Conservation (phyloP, 2,888 invertebrate genomes). For the Hyposoter didymator region DNA sequence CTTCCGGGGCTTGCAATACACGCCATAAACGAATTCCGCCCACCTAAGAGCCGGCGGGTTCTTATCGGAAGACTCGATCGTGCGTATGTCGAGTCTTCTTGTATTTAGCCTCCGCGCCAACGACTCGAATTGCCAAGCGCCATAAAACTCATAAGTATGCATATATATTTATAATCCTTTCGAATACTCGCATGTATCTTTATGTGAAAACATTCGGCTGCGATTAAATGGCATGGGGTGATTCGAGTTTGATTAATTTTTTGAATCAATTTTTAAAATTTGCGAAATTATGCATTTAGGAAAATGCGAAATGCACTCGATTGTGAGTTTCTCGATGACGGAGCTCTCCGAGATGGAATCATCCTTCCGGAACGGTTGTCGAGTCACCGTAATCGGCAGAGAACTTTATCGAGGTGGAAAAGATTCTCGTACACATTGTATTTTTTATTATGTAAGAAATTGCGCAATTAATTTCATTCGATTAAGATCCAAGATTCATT, state of each 20-base stretch:
- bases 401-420: neutral
- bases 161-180: constrained; percentile 21
- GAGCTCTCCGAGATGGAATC: neutral
- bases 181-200: neutral
- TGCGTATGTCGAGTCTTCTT: constrained; percentile 55
- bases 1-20: constrained; percentile 68
- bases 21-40: constrained; percentile 80
- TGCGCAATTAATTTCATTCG: neutral
- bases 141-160: constrained; percentile 29
- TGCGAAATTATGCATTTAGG: neutral
- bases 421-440: neutral
- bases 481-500: neutral
- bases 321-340: neutral
- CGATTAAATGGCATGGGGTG: neutral
- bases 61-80: constrained; percentile 70
- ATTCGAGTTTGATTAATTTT: neutral
- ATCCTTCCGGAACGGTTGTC: neutral
- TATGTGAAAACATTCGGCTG: neutral
- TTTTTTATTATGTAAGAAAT: neutral
- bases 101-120: constrained; percentile 36
- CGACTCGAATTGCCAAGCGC: constrained; percentile 54
- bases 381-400: neutral
- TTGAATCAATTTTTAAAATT: neutral
- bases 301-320: neutral
- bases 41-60: constrained; percentile 73